Base-by-base conservation (phyloP, 1,140 invertebrate genomes). In the Drosophila serrata region DNA sequence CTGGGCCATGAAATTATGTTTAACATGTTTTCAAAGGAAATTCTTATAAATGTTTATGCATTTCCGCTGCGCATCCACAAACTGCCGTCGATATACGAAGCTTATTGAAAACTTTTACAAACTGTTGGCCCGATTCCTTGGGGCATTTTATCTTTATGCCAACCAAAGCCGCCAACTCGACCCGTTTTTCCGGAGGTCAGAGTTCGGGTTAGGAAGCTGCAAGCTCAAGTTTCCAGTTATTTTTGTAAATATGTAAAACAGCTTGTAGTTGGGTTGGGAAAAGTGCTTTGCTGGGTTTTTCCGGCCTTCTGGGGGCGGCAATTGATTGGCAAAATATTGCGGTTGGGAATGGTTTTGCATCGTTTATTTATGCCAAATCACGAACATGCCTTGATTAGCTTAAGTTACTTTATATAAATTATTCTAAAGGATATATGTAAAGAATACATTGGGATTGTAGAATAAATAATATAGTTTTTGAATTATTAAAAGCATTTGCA, bases 91-190 rank as follows among this genome's bases (percentile, higher is more conserved):
- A 78, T 78, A 59, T 35, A 43, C 19, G 39, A 73, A 74, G 79
- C 82, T 87, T 88, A 88, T 87, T 87, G 82, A 88, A 87, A 87
- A 88, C 62, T 88, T 87, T 73, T 67, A 61, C 59, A 74, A 88
- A 87, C 69, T 87, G 82, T 73, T 85, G 78, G 62, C 56, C 40
- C 72, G 77, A 72, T 82, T 84, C 82, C 70, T 62, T 64, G 84
- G n/a, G 68, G 84, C 82, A 80, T 88, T 82, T 80, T 88, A 88
- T 87, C 75, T 88, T 65, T 46, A 45, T 69, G 80, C 55, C 68
- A 72, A 12, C 29, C 61, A 15, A 72, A 17, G 40, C 48, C 49
- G 40, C 48, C 64, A 57, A 70, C 49, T 29, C 35, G 27, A 45
- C 22, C 31, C 48, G 55, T 35, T 31, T 31, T 45, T 33, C 46